Base-by-base conservation (phyloP, 2,888 invertebrate species). In the Mechanitis mazaeus region DNA sequence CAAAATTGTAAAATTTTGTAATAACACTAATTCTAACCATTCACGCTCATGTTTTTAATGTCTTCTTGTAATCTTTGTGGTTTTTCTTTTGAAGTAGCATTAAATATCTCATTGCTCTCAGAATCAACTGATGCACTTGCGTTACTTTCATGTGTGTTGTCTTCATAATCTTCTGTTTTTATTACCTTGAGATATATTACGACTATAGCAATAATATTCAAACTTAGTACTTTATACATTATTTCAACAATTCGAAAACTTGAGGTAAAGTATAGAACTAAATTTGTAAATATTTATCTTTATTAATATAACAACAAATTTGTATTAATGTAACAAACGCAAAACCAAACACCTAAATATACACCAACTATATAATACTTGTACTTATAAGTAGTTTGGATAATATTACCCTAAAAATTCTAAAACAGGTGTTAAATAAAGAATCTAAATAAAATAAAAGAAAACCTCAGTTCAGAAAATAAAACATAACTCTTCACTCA, bases 51-150 rank as follows among this genome's bases (percentile, higher is more conserved):
- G 20, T 54, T 63, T 33, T 54, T 55, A 54, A 63, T 1, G 12
- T 56, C 55, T 47, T 6, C 31, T 38, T 33, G 28, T 28, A 59
- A 38, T 53, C 61, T 65, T 45, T 33, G 47, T 3, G 65, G 64
- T 55, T 68, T 68, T 56, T 63, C 61, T 47, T 64, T 69, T 50
- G 58, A 38, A 63, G 64, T 71, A 7, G 38, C 58, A 28, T 69
- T 68, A 45, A 60, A 68, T 2, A 65, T 57, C 59, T 72, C 70
- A 45, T 61, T 63, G 42, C 71, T 73, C 54, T 70, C 69, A 33
- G 72, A 72, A 58, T 70, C 69, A 54, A 69, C 58, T 33, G 70
- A 70, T 1, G 65, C 56, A 50, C 57, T 68, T 33, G 59, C 61
- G 7, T 62, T 47, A 45, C 58, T 63, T 33, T 67, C 65, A 6